Percentiles rank a stretch among this genome's conserved stretches.
phyloP scores from a whole-genome alignment of 2,113 vertebrate species.

The Toxostoma redivivum region DNA sequence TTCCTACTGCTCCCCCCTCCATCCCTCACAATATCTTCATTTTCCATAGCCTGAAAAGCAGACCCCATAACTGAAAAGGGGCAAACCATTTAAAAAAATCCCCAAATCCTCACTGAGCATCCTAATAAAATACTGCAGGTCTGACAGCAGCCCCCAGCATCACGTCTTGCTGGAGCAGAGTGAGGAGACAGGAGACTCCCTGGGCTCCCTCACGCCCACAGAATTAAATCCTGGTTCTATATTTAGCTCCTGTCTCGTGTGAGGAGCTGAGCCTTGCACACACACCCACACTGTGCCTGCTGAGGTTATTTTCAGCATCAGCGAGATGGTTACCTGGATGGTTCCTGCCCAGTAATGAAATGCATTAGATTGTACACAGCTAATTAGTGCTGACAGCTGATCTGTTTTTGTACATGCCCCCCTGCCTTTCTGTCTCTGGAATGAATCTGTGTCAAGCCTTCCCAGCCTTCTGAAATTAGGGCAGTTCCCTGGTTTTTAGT shows the following conservation, averaged over 20 bases:
- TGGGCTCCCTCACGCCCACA: not conserved
- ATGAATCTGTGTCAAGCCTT: not conserved
- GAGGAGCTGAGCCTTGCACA: not conserved
- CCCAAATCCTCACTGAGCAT: not conserved
- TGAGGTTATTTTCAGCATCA: constrained; percentile 50
- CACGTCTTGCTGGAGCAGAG: not conserved
- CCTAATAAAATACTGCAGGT: not conserved
- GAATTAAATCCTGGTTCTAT: not conserved
- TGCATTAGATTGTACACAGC: not conserved
- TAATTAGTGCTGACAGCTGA: constrained; percentile 13
- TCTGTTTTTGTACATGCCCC: not conserved
- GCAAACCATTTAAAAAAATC: not conserved
- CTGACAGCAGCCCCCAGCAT: not conserved
- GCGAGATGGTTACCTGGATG: constrained; percentile 8
- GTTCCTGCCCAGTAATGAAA: not conserved
- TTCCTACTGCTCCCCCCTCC: not conserved
- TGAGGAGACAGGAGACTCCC: not conserved
- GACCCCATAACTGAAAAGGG: not conserved
- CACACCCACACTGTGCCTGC: not conserved
- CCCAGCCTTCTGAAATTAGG: not conserved
- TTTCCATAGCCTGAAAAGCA: not conserved
- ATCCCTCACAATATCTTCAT: not conserved
- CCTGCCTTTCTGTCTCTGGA: not conserved
- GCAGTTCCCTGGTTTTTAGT: not conserved
- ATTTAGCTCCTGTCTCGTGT: not conserved